phyloP scores from a whole-genome alignment of 1,140 invertebrate species.

The Drosophila bipectinata region DNA sequence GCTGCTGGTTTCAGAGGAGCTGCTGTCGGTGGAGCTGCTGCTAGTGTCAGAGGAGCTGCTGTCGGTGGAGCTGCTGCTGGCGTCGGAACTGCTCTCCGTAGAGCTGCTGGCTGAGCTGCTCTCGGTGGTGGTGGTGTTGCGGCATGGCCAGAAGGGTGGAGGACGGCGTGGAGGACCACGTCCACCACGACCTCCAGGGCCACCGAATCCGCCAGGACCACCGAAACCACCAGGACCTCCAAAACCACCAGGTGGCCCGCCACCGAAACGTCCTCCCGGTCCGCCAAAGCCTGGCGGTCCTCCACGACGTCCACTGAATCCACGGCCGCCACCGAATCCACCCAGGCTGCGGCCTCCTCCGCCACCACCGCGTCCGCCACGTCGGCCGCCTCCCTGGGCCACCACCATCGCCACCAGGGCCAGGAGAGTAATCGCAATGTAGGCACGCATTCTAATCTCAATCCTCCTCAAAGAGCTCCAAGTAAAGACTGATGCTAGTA shows the following conservation, averaged over 20 bases:
- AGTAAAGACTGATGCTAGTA: background rate
- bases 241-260: background rate
- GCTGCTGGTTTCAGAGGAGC: background rate
- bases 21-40: conserved; percentile 1
- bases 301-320: background rate
- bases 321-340: background rate
- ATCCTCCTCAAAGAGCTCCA: background rate
- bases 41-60: background rate
- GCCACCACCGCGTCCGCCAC: background rate
- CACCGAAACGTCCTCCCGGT: background rate
- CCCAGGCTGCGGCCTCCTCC: background rate
- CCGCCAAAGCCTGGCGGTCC: conserved; percentile 2
- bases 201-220: too few relatives aligned
- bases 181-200: background rate
- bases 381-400: conserved; percentile 2
- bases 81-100: background rate
- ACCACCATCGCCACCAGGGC: background rate
- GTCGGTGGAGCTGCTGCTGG: background rate
- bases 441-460: background rate
- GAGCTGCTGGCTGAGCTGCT: background rate
- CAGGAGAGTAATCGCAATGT: background rate
- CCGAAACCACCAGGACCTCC: background rate
- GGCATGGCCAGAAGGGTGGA: background rate
- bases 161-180: conserved; percentile 1
- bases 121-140: background rate